Evolutionary conservation across 2,888 invertebrate species (phyloP).

Genomic region (Sarcophaga rosellei): DNA sequence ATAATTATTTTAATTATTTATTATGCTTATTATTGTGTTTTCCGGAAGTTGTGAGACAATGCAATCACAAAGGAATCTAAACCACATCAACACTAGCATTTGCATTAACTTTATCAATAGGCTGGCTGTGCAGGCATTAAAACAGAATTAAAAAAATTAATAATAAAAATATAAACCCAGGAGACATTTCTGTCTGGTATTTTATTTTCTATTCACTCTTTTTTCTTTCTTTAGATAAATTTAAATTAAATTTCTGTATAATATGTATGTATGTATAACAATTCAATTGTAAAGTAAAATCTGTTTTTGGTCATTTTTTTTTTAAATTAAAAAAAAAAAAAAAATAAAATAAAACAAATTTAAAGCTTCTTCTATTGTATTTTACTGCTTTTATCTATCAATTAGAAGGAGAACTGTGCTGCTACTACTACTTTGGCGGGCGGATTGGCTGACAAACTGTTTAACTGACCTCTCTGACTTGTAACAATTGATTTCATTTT

Average conservation of each 20-base stretch:
- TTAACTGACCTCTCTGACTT: constrained; percentile 59
- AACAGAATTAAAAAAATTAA: neutral
- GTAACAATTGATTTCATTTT: constrained; percentile 58
- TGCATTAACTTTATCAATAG: neutral
- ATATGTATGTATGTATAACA: constrained; percentile 58
- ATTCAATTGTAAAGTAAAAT: constrained; percentile 59
- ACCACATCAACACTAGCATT: neutral
- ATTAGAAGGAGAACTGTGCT: constrained; percentile 22
- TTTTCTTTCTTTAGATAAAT: constrained; percentile 35
- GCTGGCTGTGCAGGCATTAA: no score
- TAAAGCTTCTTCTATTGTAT: constrained; percentile 41
- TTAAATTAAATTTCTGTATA: constrained; percentile 36
- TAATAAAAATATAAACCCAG: neutral
- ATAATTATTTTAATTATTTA: constrained; percentile 9
- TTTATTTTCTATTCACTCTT: neutral
- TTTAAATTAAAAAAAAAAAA: no score
- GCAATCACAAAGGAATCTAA: constrained; percentile 3
- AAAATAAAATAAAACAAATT: neutral
- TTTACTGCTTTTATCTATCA: constrained; percentile 44
- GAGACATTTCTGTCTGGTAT: constrained; percentile 25
- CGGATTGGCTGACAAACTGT: constrained; percentile 16
- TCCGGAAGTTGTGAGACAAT: constrained; percentile 55
- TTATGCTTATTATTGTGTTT: neutral
- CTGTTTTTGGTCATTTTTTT: constrained; percentile 17
- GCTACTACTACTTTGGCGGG: neutral